Percentiles rank a stretch among this genome's conserved stretches.
These are phyloP conservation scores for Pangasius macronema DNA, from an alignment of 2,797 vertebrate species.

Conservation along the genomic window DNA sequence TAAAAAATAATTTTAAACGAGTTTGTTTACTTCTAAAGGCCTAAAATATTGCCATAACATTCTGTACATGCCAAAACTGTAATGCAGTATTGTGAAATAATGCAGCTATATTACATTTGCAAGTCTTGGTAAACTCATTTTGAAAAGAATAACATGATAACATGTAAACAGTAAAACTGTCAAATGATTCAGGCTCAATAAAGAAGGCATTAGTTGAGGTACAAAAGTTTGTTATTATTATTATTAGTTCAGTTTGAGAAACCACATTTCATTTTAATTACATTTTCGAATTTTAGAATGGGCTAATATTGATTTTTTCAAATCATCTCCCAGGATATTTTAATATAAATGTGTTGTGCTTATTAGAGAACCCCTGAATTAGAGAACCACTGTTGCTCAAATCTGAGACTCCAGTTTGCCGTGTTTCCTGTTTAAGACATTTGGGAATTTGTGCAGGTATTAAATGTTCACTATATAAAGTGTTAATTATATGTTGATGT, in stretches of 20 bases:
- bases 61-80: background rate
- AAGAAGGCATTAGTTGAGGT: background rate
- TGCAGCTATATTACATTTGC: background rate
- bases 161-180: background rate
- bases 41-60: background rate
- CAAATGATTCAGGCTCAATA: background rate
- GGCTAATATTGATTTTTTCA: background rate
- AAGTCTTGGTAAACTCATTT: background rate
- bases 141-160: background rate
- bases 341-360: background rate
- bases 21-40: background rate
- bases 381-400: background rate
- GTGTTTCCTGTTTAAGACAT: background rate
- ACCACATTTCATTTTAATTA: background rate
- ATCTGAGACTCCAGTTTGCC: background rate
- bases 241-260: background rate
- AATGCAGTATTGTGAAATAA: conserved; percentile 44
- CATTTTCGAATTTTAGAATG: background rate
- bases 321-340: background rate
- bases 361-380: background rate
- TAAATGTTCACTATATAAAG: background rate
- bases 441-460: background rate
- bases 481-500: background rate
- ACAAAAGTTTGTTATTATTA: background rate
- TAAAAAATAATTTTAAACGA: background rate